Base-by-base conservation (phyloP, 92 coral and sea anemone genomes). In the Porites divaricata region DNA sequence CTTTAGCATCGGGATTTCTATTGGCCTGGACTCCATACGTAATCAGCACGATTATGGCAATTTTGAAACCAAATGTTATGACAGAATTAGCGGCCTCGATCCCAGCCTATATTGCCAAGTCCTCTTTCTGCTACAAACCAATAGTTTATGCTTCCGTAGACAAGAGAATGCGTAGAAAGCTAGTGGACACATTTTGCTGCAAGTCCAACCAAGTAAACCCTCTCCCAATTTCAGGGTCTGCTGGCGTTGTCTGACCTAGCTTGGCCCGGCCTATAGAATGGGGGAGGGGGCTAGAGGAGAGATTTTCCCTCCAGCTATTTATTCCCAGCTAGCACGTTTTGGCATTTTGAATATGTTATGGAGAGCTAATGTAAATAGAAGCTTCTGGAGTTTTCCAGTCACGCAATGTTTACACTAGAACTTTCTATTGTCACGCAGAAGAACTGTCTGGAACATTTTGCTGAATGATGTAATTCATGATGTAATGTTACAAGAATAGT, bases 11-110 rank as follows among this genome's bases (percentile, higher is more conserved):
- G 1, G 88, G 75, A 15, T 84, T 52, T 56, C 52, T 84, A 14
- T 23, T 75, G 23, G 88, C 88, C 5, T 84, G 88, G 88, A 84
- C 81, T 7, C 88, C 88, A 22, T 84, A 84, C 67, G 23, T 82
- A 16, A n/a, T 75, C 45, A 19, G 69, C 22, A 64, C 88, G 20
- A 3, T 75, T 19, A 20, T 67, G 51, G 77, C 76, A n/a, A 65
- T 84, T 11, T 8, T 65, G 41, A 15, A 64, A 5, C 88, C 88
- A 24, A 24, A 19, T 13, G 23, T 66, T 0, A 62, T 84, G 22
- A 84, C 69, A 9, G 82, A 66, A 15, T 20, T 84, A 15, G 76
- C 45, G 2, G 88, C 88, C 9, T 63, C 88, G 23, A 76, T 84
- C 66, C 88, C 88, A 56, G 88, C 88, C 2, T 84, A 84, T 28